phyloP scores from a whole-genome alignment of 1,140 invertebrate genomes.

The Eueides isabella region DNA sequence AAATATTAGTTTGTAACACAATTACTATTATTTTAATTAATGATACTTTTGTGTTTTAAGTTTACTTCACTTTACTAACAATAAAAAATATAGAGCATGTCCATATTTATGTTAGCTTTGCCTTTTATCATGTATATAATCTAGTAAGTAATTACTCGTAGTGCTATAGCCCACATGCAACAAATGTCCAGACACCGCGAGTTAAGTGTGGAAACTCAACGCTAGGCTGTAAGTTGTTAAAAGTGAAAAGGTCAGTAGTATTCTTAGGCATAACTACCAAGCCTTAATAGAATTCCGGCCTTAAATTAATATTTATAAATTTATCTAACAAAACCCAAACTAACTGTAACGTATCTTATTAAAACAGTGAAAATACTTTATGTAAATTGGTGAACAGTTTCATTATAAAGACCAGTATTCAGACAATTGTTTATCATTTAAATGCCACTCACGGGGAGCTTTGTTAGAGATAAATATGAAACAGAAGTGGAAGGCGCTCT shows the following conservation, averaged over 20 bases:
- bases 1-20: background rate
- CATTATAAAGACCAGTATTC: background rate
- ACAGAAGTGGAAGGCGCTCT: conserved; percentile 8
- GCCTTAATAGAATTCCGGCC: too few species aligned
- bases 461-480: background rate
- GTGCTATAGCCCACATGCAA: too few species aligned
- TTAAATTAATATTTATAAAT: too few species aligned
- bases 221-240: too few species aligned
- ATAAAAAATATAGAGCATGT: background rate
- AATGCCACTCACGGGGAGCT: background rate
- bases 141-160: too few species aligned
- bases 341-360: background rate
- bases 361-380: background rate
- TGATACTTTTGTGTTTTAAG: background rate
- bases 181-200: too few species aligned
- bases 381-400: background rate
- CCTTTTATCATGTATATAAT: too few species aligned
- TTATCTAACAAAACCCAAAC: too few species aligned
- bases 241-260: too few species aligned
- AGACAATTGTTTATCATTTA: conserved; percentile 4
- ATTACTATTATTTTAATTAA: background rate
- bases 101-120: too few species aligned
- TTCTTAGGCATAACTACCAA: too few species aligned
- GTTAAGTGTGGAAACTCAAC: too few species aligned
- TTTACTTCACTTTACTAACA: background rate